Conservation (phyloP, 2,113 vertebrate species). For the Hippolais icterina region DNA sequence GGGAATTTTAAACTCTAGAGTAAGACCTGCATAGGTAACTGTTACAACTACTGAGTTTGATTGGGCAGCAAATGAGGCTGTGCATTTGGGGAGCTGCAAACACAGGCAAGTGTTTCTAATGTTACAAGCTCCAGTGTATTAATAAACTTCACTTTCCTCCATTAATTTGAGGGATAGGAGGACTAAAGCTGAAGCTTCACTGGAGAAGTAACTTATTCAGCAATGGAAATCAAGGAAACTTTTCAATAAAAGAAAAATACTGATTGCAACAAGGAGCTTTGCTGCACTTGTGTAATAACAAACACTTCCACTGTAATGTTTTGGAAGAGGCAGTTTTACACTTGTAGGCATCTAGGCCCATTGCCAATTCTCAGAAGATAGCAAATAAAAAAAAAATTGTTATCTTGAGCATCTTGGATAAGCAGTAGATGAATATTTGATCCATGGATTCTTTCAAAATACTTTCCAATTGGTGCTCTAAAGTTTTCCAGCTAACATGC, state of each 20-base stretch:
- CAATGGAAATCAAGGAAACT: background rate
- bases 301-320: background rate
- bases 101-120: background rate
- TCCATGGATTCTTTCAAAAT: background rate
- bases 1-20: constrained; percentile 71
- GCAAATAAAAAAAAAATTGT: background rate
- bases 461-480: background rate
- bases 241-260: background rate
- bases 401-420: background rate
- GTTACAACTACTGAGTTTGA: constrained; percentile 44
- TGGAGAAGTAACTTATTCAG: background rate
- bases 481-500: background rate
- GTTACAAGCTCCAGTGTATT: constrained; percentile 16
- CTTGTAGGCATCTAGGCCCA: background rate
- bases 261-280: background rate
- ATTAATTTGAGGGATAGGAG: background rate
- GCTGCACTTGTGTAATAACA: background rate
- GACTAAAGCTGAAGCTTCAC: background rate
- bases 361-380: background rate
- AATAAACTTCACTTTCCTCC: constrained; percentile 32
- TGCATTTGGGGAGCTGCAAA: constrained; percentile 45
- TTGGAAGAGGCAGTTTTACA: background rate
- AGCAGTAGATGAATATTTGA: background rate
- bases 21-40: constrained; percentile 55
- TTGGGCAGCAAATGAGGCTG: constrained; percentile 63